These are phyloP conservation scores for Hippocampus barbouri DNA, from an alignment of 2,113 vertebrate species.

Conservation along the genomic window DNA sequence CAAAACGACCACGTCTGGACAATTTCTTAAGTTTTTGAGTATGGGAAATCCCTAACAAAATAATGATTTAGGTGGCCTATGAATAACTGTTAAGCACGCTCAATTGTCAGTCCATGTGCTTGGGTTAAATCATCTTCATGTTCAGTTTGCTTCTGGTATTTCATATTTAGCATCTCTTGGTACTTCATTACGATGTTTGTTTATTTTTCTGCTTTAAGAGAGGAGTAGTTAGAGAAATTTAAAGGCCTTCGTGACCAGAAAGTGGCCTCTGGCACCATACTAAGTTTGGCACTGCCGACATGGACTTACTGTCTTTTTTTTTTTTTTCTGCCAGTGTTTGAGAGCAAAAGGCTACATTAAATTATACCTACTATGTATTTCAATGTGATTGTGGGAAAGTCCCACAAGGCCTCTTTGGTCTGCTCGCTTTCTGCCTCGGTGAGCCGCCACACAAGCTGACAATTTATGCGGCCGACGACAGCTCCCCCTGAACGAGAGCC, in stretches of 20 bases:
- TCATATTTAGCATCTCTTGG: background rate
- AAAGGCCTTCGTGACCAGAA: slow-evolving; percentile 28
- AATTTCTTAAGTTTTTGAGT: background rate
- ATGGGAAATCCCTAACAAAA: background rate
- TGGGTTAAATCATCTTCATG: background rate
- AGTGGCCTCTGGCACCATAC: slow-evolving; percentile 27
- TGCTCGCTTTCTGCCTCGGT: slow-evolving; percentile 70
- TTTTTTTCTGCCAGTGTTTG: slow-evolving; percentile 14
- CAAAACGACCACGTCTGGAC: background rate
- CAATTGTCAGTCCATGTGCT: background rate
- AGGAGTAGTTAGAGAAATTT: background rate
- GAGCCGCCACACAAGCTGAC: slow-evolving; percentile 75
- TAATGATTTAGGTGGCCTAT: background rate
- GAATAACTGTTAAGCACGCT: background rate
- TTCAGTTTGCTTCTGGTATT: background rate
- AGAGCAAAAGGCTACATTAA: slow-evolving; percentile 53
- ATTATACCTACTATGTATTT: slow-evolving; percentile 56
- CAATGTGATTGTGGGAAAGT: slow-evolving; percentile 66
- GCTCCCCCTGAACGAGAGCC: slow-evolving; percentile 83
- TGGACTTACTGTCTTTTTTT: slow-evolving; percentile 24
- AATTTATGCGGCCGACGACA: slow-evolving; percentile 80
- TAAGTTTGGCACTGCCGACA: slow-evolving; percentile 32
- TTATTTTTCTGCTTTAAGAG: background rate
- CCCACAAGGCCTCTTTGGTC: slow-evolving; percentile 71
- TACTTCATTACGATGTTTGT: background rate